These are phyloP conservation scores for Siniperca undulata DNA, from an alignment of 2,797 vertebrate genomes.

Conservation along the genomic window DNA sequence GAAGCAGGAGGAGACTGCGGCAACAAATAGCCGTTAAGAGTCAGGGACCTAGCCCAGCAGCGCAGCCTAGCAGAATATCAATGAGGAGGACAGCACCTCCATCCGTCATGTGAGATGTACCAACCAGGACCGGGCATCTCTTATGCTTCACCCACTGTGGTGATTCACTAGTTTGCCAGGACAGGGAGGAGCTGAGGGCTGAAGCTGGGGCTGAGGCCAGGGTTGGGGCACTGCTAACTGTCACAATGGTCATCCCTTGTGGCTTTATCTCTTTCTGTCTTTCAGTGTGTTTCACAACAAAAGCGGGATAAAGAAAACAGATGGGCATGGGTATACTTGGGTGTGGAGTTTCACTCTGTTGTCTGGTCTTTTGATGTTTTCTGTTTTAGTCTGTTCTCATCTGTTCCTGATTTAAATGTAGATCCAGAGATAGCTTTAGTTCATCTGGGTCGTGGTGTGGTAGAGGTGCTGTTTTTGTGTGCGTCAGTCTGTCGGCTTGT, in stretches of 20 bases:
- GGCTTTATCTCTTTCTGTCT: conserved; percentile 63
- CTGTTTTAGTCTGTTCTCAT: conserved; percentile 50
- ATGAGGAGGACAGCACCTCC: conserved; percentile 71
- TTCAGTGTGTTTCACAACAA: conserved; percentile 67
- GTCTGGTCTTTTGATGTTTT: conserved; percentile 69
- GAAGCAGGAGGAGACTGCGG: conserved; percentile 79
- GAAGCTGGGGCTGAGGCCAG: conserved; percentile 53
- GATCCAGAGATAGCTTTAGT: conserved; percentile 67
- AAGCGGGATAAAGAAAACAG: conserved; percentile 72
- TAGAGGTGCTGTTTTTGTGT: conserved; percentile 54
- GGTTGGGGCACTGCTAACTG: conserved; percentile 45
- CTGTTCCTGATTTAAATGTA: conserved; percentile 62
- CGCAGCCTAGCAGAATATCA: conserved; percentile 73
- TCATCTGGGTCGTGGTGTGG: conserved; percentile 61
- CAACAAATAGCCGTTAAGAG: conserved; percentile 86
- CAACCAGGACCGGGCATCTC: conserved; percentile 53
- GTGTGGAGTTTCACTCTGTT: conserved; percentile 74
- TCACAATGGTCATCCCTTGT: conserved; percentile 75
- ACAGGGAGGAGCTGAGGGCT: conserved; percentile 47
- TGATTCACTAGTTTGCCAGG: conserved; percentile 36
- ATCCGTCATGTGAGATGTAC: conserved; percentile 64
- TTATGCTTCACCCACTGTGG: conserved; percentile 39
- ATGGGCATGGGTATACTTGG: conserved; percentile 63
- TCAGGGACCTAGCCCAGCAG: conserved; percentile 67
- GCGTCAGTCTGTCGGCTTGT: conserved; percentile 24